A percentile compares a stretch with the other conserved stretches of the same genome.
phyloP scores from a whole-genome alignment of 2,888 invertebrate species.

The Carterocephalus palaemon region DNA sequence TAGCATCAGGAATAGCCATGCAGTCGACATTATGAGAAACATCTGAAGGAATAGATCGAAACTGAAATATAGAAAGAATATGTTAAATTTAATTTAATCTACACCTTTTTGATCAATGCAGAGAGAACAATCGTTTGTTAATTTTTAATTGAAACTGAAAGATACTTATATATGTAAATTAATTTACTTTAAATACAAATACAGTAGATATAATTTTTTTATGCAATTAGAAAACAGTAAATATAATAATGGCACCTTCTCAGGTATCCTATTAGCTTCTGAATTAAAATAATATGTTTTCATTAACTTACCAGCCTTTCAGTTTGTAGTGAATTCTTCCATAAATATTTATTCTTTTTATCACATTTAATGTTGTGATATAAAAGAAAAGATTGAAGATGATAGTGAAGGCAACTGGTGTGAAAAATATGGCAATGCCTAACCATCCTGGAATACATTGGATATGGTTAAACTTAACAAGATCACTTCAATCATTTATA shows the following conservation, averaged over 20 bases:
- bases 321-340: constrained; percentile 92
- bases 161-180: too few species aligned
- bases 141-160: too few species aligned
- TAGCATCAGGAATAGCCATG: constrained; percentile 87
- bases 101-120: too few species aligned
- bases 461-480: not conserved
- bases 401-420: constrained; percentile 88
- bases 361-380: constrained; percentile 86
- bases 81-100: not conserved
- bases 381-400: constrained; percentile 89
- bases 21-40: constrained; percentile 84
- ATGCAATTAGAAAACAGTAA: too few species aligned
- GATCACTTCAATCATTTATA: not conserved
- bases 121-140: too few species aligned
- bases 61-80: constrained; percentile 71
- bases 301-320: constrained; percentile 83
- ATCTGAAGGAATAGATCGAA: constrained; percentile 88
- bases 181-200: too few species aligned
- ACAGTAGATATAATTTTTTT: too few species aligned
- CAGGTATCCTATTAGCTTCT: too few species aligned
- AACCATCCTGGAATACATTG: constrained; percentile 81
- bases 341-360: constrained; percentile 89
- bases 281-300: constrained; percentile 26
- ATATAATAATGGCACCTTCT: too few species aligned
- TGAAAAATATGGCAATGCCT: constrained; percentile 90